A percentile compares a stretch with the other conserved stretches of the same genome.
These are phyloP conservation scores for Blera fallax DNA, from an alignment of 2,888 invertebrate genomes.

Conservation along the genomic window DNA sequence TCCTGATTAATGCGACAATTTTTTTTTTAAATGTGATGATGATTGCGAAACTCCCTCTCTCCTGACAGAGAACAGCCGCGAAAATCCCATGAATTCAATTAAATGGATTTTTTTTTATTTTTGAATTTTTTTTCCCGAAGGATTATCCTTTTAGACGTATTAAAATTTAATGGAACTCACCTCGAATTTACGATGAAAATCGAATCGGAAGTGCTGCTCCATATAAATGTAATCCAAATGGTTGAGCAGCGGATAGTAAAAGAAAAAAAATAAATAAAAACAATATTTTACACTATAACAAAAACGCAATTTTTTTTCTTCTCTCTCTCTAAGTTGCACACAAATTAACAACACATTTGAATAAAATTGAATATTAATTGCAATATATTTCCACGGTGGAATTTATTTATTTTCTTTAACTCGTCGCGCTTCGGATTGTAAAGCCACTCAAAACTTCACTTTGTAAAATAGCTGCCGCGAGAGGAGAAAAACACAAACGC, in stretches of 20 bases:
- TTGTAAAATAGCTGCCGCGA: slow-evolving; percentile 19
- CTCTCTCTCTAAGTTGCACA: slow-evolving; percentile 7
- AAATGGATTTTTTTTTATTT: slow-evolving; percentile 16
- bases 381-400: slow-evolving; percentile 23
- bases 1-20: slow-evolving; percentile 22
- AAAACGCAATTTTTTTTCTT: not conserved
- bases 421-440: not conserved
- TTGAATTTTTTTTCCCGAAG: slow-evolving; percentile 1
- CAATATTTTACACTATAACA: not conserved
- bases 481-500: slow-evolving; percentile 19
- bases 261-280: not conserved
- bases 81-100: slow-evolving; percentile 58
- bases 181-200: slow-evolving; percentile 36
- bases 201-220: slow-evolving; percentile 6
- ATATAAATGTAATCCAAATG: slow-evolving; percentile 46
- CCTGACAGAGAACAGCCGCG: slow-evolving; percentile 5
- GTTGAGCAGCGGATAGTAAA: not conserved
- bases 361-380: slow-evolving; percentile 37
- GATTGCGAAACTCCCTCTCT: slow-evolving; percentile 9
- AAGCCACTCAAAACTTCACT: slow-evolving; percentile 35
- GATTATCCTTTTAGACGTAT: slow-evolving; percentile 27
- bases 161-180: slow-evolving; percentile 54
- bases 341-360: slow-evolving; percentile 18
- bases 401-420: slow-evolving; percentile 10
- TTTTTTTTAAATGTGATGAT: slow-evolving; percentile 29